Conservation (phyloP, 2,113 vertebrate species). For the Rostratula benghalensis region DNA sequence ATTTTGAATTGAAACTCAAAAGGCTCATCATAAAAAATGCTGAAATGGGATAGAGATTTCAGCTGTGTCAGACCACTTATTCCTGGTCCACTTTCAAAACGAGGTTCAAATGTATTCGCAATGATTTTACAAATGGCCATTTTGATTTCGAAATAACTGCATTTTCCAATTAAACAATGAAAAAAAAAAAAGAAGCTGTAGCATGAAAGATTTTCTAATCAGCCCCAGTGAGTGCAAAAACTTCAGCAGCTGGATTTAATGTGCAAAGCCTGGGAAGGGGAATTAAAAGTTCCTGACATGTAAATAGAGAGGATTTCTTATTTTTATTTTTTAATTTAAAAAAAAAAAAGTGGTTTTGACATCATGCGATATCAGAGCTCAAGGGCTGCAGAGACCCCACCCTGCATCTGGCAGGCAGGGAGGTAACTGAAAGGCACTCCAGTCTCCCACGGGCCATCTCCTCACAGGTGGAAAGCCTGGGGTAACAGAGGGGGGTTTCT, state of each 20-base stretch:
- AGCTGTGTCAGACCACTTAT: neutral
- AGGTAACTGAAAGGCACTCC: neutral
- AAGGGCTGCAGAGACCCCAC: constrained; percentile 16
- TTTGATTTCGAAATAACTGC: neutral
- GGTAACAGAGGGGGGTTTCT: neutral
- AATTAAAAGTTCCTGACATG: neutral
- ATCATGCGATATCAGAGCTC: neutral
- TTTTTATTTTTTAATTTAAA: neutral
- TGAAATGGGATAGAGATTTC: neutral
- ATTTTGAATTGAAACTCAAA: constrained; percentile 1
- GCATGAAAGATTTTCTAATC: neutral
- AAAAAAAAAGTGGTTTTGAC: neutral
- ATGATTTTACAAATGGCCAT: neutral
- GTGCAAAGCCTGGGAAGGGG: neutral
- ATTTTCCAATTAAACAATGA: neutral
- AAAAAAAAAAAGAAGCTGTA: neutral
- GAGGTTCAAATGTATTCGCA: neutral
- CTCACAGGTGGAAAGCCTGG: constrained; percentile 27
- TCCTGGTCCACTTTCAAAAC: neutral
- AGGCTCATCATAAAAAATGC: neutral
- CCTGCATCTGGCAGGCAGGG: constrained; percentile 48
- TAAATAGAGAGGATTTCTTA: neutral
- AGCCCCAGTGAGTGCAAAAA: neutral
- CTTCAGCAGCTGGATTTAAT: neutral
- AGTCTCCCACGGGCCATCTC: neutral